Evolutionary conservation across 2,888 invertebrate genomes (phyloP).

Genomic region (Drosophila buzzatii): DNA sequence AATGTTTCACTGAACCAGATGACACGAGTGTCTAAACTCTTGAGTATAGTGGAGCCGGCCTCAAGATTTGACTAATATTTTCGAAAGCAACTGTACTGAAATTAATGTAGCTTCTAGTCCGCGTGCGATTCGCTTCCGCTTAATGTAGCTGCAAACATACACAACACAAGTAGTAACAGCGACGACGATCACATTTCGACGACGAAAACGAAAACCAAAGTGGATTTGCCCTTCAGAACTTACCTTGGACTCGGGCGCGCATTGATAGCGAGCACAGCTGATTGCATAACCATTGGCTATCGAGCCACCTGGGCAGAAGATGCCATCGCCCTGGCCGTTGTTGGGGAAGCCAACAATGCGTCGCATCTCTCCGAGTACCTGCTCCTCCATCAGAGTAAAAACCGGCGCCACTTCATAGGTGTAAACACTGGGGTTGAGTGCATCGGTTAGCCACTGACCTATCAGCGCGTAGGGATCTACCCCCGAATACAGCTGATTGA

Average conservation of each 20-base stretch:
- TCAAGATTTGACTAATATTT: constrained; percentile 7
- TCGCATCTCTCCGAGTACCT: constrained; percentile 92
- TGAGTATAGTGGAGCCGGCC: background rate
- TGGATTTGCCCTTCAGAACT: constrained; percentile 52
- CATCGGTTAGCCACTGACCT: constrained; percentile 94
- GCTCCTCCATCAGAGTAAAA: constrained; percentile 94
- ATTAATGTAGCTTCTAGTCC: constrained; percentile 30
- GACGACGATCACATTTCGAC: constrained; percentile 1
- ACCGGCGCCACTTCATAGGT: constrained; percentile 96
- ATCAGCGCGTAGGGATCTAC: constrained; percentile 93
- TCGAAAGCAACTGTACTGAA: constrained; percentile 15
- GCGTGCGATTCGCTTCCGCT: constrained; percentile 48
- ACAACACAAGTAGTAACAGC: background rate
- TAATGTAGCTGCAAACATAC: constrained; percentile 36
- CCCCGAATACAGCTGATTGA: constrained; percentile 94
- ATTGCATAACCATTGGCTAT: constrained; percentile 96
- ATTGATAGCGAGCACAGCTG: constrained; percentile 91
- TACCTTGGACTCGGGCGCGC: constrained; percentile 91
- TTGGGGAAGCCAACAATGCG: constrained; percentile 90
- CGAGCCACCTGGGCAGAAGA: constrained; percentile 96
- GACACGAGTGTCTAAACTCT: background rate
- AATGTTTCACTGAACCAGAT: too few species aligned
- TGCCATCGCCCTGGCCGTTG: constrained; percentile 92
- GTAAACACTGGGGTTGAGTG: constrained; percentile 94
- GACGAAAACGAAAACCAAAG: constrained; percentile 22